Percentiles rank a stretch among this genome's conserved stretches.
Conservation (phyloP, 2,797 vertebrate species). For the Gadopsis bispinosus region DNA sequence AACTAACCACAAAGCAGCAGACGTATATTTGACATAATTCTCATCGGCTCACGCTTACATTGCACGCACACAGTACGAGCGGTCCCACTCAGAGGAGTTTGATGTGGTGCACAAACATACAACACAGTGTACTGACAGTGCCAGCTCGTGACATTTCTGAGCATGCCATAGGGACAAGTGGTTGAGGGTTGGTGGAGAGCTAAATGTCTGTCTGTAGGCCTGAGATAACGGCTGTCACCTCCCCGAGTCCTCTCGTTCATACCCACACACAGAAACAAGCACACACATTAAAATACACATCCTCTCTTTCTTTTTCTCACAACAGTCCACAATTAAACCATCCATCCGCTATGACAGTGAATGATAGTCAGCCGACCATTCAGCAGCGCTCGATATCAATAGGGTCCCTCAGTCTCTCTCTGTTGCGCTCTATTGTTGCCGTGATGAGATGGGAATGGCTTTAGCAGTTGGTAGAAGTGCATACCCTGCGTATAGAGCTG, state of each 20-base stretch:
- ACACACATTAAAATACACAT: constrained; percentile 33
- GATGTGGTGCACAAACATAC: constrained; percentile 45
- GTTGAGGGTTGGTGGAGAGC: constrained; percentile 76
- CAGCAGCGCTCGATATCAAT: constrained; percentile 75
- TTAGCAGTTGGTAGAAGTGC: constrained; percentile 68
- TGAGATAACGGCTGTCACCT: constrained; percentile 83
- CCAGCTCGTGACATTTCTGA: constrained; percentile 82
- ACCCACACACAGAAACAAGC: constrained; percentile 24
- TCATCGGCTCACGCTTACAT: constrained; percentile 13
- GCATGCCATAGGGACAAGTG: constrained; percentile 77
- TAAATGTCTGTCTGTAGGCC: constrained; percentile 82
- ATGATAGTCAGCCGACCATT: constrained; percentile 68
- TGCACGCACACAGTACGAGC: constrained; percentile 5
- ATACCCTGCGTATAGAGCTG: constrained; percentile 61
- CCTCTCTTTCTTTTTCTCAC: constrained; percentile 34
- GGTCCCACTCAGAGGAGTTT: constrained; percentile 26
- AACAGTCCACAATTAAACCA: constrained; percentile 77
- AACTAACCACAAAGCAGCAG: constrained; percentile 21
- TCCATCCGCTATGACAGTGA: constrained; percentile 73
- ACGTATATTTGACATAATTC: constrained; percentile 39
- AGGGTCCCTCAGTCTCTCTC: constrained; percentile 68
- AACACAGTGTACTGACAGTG: constrained; percentile 41
- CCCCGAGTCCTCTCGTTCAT: constrained; percentile 62
- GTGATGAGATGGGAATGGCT: constrained; percentile 63
- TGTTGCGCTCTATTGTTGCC: constrained; percentile 67